Evolutionary conservation across 2,888 invertebrate species (phyloP), one percentile per base, ranked within the genome.

Genomic region (Chydorus sphaericus): DNA sequence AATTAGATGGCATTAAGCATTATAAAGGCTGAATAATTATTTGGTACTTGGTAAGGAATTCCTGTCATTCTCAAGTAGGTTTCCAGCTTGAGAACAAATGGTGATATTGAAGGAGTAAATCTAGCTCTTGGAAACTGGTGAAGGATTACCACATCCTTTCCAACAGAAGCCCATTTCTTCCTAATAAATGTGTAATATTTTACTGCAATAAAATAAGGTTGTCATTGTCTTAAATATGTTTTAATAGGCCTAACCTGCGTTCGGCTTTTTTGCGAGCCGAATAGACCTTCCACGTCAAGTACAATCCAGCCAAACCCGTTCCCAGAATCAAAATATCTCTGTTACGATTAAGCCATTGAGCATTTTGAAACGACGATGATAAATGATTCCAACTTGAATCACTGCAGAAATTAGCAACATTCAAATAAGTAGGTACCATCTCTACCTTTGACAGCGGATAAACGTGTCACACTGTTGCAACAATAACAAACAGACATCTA

Each of bases 61-160:
- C 66, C 65, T 4, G 66, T 63, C 66, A 70, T 66, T 10, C 71
- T 60, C 20, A 70, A 62, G 58, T 66, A 71, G 1, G 70, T 71
- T 61, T 71, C 69, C 56, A 71, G 60, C 58, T 71, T 71, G 26
- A 71, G 61, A 0, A 66, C 65, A 61, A 68, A 71, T 4, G 70
- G 69, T 5, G 70, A 70, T 1, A 67, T 55, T 54, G 66, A 68
- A 0, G 71, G 71, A 3, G 67, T 65, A 18, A 58, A 48, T 10
- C 65, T 64, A 11, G 64, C 67, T 37, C 61, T 59, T 11, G 58
- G 54, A 33, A 56, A 57, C 37, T 49, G 48, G 10, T 55, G 55
- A n/a, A 55, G 44, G 14, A 55, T 16, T 10, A 55, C 55, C n/a
- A 55, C 49, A 18, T 55, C 48, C 18, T 50, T 55, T 10, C 18